phyloP scores from a whole-genome alignment of 2,888 invertebrate species.

The Ceramica pisi region DNA sequence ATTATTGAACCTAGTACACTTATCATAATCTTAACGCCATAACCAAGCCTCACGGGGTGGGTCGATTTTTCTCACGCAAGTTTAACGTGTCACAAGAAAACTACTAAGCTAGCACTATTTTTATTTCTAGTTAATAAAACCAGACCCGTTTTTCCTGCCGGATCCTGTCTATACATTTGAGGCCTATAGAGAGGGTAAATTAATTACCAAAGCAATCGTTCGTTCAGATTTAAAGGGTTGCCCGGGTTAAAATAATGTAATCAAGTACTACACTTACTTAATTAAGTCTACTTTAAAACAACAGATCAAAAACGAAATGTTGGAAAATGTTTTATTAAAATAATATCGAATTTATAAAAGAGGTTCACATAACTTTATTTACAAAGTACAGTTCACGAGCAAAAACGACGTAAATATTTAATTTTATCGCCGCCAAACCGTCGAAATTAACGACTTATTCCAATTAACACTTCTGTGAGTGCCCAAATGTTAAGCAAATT shows the following conservation, averaged over 20 bases:
- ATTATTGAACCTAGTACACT: too few relatives aligned
- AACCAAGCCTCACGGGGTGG: too few relatives aligned
- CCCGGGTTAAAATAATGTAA: conserved; percentile 8
- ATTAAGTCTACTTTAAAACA: conserved; percentile 22
- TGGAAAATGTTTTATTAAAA: conserved; percentile 11
- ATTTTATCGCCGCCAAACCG: conserved; percentile 14
- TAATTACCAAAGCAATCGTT: neutral
- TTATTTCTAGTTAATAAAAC: too few relatives aligned
- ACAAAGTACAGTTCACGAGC: neutral
- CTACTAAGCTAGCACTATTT: too few relatives aligned
- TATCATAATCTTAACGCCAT: too few relatives aligned
- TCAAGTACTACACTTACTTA: conserved; percentile 7
- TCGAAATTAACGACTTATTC: conserved; percentile 18
- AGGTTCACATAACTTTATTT: neutral
- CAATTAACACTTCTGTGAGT: conserved; percentile 28
- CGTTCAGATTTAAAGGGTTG: conserved; percentile 15
- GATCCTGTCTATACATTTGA: neutral
- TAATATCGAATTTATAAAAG: conserved; percentile 11
- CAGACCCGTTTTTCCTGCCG: neutral
- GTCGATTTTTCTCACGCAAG: too few relatives aligned
- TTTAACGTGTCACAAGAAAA: too few relatives aligned
- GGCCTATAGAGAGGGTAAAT: neutral
- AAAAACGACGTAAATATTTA: conserved; percentile 26
- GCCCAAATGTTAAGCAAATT: conserved; percentile 6
- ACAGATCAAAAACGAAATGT: conserved; percentile 7